Evolutionary conservation across 1,140 invertebrate genomes (phyloP), one percentile per base, ranked within the genome.

Genomic region (fruit fly (Drosophila melanogaster)): DNA sequence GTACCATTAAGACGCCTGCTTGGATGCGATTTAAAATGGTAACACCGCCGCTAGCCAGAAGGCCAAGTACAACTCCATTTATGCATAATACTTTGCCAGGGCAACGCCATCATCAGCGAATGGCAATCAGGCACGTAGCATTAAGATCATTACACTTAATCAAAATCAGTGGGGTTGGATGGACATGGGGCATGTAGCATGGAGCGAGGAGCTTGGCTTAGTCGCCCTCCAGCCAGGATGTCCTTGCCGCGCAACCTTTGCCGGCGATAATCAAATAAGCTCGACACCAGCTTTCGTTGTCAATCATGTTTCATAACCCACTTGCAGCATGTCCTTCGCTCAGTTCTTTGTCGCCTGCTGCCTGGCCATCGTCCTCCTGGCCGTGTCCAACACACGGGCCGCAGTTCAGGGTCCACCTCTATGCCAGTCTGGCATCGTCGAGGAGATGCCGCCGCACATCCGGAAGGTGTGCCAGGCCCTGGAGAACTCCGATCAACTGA

Each of bases 381-480:
- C 71, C 22, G 77, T 87, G 46, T 47, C 79, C 19, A 54, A 47
- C 30, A 59, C 72, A 26, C 54, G 75, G 40, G 54, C 70, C 8
- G 69, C 76, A 30, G 69, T 64, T 44, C 69, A 80, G 66, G 71
- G 81, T 4, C 70, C 91, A 8, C 75, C 91, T 0, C 56, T 92
- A 0, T 92, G 91, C 69, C 77, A 89, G 64, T 72, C 77, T 6
- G 91, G 90, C 50, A 90, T 92, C 30, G 26, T 92, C 5, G 89
- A 92, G 50, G 89, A 90, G 55, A 92, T 92, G 91, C 92, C 92
- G 1, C 57, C 67, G 40, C 90, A 92, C 46, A 92, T 92, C 41
- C 72, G 79, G 35, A 92, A 92, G 61, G 91, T 92, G 8, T 92
- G 92, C 71, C 47, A 70, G 69, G 92, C 92, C 2, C 60, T 92